Conservation (phyloP, 2,888 invertebrate species). For the Agrotis segetum region DNA sequence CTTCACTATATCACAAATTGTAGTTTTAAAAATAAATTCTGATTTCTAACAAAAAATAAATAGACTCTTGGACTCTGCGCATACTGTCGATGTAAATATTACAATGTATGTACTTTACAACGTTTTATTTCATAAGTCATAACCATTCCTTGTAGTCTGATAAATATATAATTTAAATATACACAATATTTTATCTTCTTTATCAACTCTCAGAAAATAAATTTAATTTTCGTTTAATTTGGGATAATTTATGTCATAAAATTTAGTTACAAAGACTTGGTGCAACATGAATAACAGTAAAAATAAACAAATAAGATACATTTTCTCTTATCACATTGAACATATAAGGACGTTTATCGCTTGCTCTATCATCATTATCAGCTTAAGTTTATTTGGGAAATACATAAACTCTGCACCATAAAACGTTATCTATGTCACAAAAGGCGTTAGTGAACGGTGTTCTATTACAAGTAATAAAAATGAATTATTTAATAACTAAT, state of each 20-base stretch:
- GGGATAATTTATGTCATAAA: neutral
- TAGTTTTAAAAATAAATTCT: constrained; percentile 24
- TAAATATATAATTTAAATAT: neutral
- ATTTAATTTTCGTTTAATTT: neutral
- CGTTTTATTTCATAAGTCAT: constrained; percentile 1
- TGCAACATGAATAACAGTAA: constrained; percentile 49
- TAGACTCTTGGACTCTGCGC: constrained; percentile 29
- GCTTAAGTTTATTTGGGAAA: constrained; percentile 41
- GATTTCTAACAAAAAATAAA: constrained; percentile 37
- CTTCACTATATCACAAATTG: constrained; percentile 39
- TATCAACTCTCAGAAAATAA: constrained; percentile 8
- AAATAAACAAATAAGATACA: constrained; percentile 40
- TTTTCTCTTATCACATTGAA: constrained; percentile 52
- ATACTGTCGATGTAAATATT: neutral
- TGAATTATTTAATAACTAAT: constrained; percentile 2
- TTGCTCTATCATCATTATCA: constrained; percentile 30
- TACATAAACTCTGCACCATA: constrained; percentile 33
- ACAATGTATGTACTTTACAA: neutral
- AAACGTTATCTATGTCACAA: constrained; percentile 12
- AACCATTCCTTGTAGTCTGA: no score
- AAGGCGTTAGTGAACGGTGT: constrained; percentile 1
- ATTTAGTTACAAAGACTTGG: constrained; percentile 7
- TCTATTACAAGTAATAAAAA: neutral
- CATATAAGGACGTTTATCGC: constrained; percentile 32
- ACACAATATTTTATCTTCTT: neutral